Conservation (phyloP, 2,888 invertebrate species). For the Drosophila gaucha region DNA sequence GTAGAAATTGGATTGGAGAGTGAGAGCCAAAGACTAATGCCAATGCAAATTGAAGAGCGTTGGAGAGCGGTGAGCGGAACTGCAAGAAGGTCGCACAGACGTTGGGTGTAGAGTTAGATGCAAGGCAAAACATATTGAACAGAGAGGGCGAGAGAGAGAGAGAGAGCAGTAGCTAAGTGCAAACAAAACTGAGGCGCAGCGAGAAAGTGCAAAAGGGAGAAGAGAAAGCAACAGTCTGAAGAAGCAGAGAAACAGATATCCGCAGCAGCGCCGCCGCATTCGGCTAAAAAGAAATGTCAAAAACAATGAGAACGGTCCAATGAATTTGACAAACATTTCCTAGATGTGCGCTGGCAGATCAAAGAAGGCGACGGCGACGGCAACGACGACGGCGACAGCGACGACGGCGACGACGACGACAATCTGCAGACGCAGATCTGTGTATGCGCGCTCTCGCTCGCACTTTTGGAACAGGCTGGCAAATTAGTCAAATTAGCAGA, state of each 20-base stretch:
- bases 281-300: slow-evolving; percentile 83
- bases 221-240: not conserved
- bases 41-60: too few species aligned
- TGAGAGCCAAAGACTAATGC: not conserved
- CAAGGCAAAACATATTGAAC: too few species aligned
- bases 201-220: slow-evolving; percentile 12
- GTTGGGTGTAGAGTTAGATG: not conserved
- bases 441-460: slow-evolving; percentile 5
- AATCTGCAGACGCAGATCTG: slow-evolving; percentile 45
- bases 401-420: slow-evolving; percentile 61
- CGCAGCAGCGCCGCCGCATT: slow-evolving; percentile 29
- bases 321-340: slow-evolving; percentile 85
- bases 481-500: slow-evolving; percentile 75
- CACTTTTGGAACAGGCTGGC: slow-evolving; percentile 20
- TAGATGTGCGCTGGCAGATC: slow-evolving; percentile 85
- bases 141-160: not conserved
- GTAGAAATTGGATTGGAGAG: slow-evolving; percentile 32
- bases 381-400: slow-evolving; percentile 54
- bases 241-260: slow-evolving; percentile 8
- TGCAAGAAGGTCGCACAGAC: too few species aligned
- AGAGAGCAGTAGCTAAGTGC: not conserved
- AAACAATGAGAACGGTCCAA: slow-evolving; percentile 85
- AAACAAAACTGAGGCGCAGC: slow-evolving; percentile 3
- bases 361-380: slow-evolving; percentile 78
- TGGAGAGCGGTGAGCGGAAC: slow-evolving; percentile 22